Evolutionary conservation across 2,113 vertebrate genomes (phyloP), one percentile per base, ranked within the genome.

Genomic region (Hipposideros armiger): DNA sequence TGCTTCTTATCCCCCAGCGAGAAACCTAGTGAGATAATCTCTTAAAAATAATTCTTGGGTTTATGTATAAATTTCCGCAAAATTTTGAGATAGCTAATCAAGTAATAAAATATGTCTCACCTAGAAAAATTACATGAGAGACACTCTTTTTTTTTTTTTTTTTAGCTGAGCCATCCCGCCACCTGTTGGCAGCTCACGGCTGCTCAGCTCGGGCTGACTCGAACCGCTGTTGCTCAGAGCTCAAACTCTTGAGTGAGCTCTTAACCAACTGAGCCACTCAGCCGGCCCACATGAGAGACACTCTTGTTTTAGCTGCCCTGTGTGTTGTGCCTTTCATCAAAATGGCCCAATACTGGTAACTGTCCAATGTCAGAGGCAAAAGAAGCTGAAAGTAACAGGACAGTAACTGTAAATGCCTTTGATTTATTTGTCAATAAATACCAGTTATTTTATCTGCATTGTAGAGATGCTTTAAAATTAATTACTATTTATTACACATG

Each of bases 71-170:
- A 72, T 58, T 9, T n/a, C 13, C 7, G 72, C 17, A 86, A 30
- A 67, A 62, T 58, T 77, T 85, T 4, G 8, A 0, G 15, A 77
- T 13, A 86, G 26, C 11, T 69, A 88, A 40, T 86, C 47, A 93
- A 84, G 4, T 69, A n/a, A 54, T 84, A 50, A 73, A 73, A 2
- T 50, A 6, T 56, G 20, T 77, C 10, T 93, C 0, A 67, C 9
- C 16, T 90, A 47, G 66, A 76, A 84, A 91, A 95, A 32, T 89
- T 16, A 81, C 24, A 78, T 45, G 14, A 89, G 42, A 87, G 19
- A 14, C 11, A 82, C 0, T 69, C 7, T 81, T 45, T n/a, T n/a
- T n/a, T n/a, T n/a, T n/a, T n/a, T n/a, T n/a, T n/a, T n/a, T n/a
- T n/a, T n/a, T n/a, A n/a, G n/a, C n/a, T n/a, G n/a, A n/a, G n/a